Percentiles rank a stretch among this genome's conserved stretches.
phyloP scores from a whole-genome alignment of 1,140 invertebrate genomes.

The Formica selysi region DNA sequence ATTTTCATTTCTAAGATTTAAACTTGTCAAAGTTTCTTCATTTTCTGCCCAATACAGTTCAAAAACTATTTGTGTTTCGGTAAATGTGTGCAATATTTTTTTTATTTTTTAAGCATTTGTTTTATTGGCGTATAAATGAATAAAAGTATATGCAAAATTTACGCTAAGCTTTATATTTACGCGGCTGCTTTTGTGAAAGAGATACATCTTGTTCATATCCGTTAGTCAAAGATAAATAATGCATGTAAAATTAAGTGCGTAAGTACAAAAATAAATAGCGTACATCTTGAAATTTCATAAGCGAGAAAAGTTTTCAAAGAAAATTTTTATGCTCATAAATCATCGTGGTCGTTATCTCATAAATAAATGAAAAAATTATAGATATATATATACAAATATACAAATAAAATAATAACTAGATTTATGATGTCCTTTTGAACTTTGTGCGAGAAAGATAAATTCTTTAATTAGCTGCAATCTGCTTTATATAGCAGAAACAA shows the following conservation, averaged over 20 bases:
- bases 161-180: not conserved
- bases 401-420: not conserved
- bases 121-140: not conserved
- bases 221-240: constrained; percentile 11
- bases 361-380: not conserved
- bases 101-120: not conserved
- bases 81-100: not conserved
- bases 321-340: not conserved
- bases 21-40: not conserved
- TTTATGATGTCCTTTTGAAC: not conserved
- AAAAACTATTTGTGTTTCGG: not conserved
- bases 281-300: constrained; percentile 17
- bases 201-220: constrained; percentile 3
- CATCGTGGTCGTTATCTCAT: not conserved
- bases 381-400: not conserved
- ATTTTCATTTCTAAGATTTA: not conserved
- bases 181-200: not conserved
- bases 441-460: constrained; percentile 22
- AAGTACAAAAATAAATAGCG: not conserved
- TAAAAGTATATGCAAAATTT: not conserved
- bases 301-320: not conserved
- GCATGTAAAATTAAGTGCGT: not conserved
- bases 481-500: not conserved
- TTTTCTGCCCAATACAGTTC: not conserved
- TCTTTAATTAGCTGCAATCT: constrained; percentile 9